Conservation (phyloP, 2,888 invertebrate species). For the Petrophora chlorosata region DNA sequence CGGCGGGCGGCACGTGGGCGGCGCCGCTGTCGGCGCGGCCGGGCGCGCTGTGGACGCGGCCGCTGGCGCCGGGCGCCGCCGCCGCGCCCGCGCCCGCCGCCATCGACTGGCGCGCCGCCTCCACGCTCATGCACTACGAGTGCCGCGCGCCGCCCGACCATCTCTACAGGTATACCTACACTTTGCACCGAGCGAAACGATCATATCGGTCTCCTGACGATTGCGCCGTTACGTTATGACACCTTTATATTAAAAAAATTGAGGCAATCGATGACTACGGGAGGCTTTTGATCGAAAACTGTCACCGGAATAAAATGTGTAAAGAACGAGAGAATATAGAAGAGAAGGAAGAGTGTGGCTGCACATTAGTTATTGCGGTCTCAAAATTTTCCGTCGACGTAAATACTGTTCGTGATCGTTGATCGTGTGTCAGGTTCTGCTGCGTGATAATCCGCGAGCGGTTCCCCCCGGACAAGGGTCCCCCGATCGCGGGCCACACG, state of each 20-base stretch:
- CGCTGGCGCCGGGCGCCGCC: slow-evolving; percentile 75
- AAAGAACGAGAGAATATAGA: too few relatives aligned
- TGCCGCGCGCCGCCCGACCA: slow-evolving; percentile 64
- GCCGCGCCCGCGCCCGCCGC: slow-evolving; percentile 50
- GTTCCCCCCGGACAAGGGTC: slow-evolving; percentile 87
- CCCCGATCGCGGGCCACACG: slow-evolving; percentile 92
- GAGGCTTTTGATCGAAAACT: too few relatives aligned
- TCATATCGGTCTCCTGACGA: too few relatives aligned
- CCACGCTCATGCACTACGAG: slow-evolving; percentile 60
- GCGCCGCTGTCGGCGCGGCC: slow-evolving; percentile 81
- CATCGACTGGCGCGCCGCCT: slow-evolving; percentile 55
- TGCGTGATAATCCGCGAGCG: slow-evolving; percentile 91
- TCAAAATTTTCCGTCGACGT: too few relatives aligned
- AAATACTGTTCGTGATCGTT: too few relatives aligned
- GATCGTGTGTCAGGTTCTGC: slow-evolving; percentile 86
- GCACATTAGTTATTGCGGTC: too few relatives aligned
- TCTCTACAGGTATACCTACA: slow-evolving; percentile 54
- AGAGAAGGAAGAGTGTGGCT: too few relatives aligned
- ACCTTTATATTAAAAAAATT: too few relatives aligned
- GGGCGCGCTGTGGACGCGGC: slow-evolving; percentile 81
- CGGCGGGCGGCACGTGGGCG: slow-evolving; percentile 89
- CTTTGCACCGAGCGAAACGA: not conserved
- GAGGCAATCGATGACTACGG: too few relatives aligned
- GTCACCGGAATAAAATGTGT: too few relatives aligned
- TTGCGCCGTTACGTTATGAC: too few relatives aligned